Evolutionary conservation across 1,140 invertebrate genomes (phyloP), one percentile per base, ranked within the genome.

Genomic region (Eulimnadia texana): DNA sequence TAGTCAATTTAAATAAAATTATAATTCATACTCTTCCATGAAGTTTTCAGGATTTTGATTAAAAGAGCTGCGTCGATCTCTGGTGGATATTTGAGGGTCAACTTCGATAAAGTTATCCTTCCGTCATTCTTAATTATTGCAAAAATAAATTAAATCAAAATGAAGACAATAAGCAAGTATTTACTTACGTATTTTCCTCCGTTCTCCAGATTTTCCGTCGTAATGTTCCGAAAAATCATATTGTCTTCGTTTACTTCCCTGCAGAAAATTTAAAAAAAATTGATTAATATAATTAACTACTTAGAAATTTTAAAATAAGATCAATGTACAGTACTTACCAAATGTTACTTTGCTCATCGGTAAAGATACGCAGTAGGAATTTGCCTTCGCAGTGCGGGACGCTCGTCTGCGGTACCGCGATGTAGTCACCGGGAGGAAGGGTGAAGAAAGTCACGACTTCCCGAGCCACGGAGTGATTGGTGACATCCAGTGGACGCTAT

Each of bases 181-280:
- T n/a, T 49, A 72, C 68, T 78, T 78, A 62, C 76, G 73, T 68
- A 77, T 75, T 61, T 68, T 20, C 71, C 65, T 33, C 72, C 69
- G 61, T 81, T 79, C 66, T 81, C 80, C 64, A 77, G 70, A 67
- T 80, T 77, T 66, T 83, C 82, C 3, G 77, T 67, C 1, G 76
- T 76, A 60, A 84, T 77, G 71, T 84, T 83, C 65, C 80, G 73
- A 28, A 84, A 78, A 20, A 85, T 73, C 74, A 83, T 78, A 68
- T 86, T 86, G 71, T 86, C 84, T 69, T 86, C 84, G 71, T 86
- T 86, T 19, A 85, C 82, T 74, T 86, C 84, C 83, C 82, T 84
- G n/a, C n/a, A 70, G 50, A 74, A 72, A 63, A 53, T 52, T 60
- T 66, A n/a, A 60, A 59, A 61, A 24, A 63, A 28, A 63, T 61